phyloP scores from a whole-genome alignment of 2,888 invertebrate genomes.

The Parthenolecanium corni region DNA sequence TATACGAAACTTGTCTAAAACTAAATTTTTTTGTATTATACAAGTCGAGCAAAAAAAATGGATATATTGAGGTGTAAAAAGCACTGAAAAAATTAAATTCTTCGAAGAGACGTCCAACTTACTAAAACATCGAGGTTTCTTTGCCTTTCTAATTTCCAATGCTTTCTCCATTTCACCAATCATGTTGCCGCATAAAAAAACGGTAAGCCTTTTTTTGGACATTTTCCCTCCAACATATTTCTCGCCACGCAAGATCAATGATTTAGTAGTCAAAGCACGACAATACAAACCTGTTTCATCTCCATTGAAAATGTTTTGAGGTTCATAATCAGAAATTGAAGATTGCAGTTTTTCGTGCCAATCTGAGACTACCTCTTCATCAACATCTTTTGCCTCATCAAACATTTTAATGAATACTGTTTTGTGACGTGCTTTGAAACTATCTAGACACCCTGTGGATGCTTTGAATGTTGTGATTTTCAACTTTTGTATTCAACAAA shows the following conservation, averaged over 20 bases:
- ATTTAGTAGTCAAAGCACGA: constrained; percentile 34
- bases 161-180: constrained; percentile 30
- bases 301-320: constrained; percentile 18
- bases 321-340: neutral
- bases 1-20: too few species aligned
- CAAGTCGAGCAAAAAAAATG: too few species aligned
- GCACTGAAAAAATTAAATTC: too few species aligned
- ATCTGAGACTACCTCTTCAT: neutral
- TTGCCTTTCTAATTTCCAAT: constrained; percentile 32
- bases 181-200: constrained; percentile 34
- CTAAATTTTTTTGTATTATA: too few species aligned
- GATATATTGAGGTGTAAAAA: too few species aligned
- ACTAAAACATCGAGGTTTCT: constrained; percentile 30
- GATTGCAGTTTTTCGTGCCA: constrained; percentile 5
- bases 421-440: constrained; percentile 7
- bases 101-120: constrained; percentile 7
- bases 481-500: neutral
- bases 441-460: constrained; percentile 1
- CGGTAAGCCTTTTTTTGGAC: constrained; percentile 34
- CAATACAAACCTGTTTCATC: constrained; percentile 28
- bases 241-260: constrained; percentile 33
- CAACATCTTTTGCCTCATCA: neutral
- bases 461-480: constrained; percentile 3
- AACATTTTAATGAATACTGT: neutral
- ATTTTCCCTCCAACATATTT: constrained; percentile 35